phyloP scores from a whole-genome alignment of 2,797 vertebrate species.

The Percopsis omiscomaycus region DNA sequence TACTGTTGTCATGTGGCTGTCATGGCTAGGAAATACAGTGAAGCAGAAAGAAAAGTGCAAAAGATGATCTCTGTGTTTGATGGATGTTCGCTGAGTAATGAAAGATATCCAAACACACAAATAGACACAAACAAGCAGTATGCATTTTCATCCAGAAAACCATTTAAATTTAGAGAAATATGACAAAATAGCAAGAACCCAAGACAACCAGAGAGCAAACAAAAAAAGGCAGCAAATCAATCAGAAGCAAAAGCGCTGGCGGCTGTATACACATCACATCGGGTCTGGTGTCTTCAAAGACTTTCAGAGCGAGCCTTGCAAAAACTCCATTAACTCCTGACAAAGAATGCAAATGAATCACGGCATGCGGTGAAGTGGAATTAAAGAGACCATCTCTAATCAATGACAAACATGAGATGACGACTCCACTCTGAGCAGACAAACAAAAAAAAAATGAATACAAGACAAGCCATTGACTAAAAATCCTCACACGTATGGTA shows the following conservation, averaged over 20 bases:
- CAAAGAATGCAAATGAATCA: slow-evolving; percentile 99
- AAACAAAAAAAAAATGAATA: slow-evolving; percentile 29
- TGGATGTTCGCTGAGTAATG: slow-evolving; percentile 57
- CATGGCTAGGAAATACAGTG: slow-evolving; percentile 22
- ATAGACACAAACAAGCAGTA: slow-evolving; percentile 27
- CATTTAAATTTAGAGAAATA: slow-evolving; percentile 60
- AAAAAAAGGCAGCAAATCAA: slow-evolving; percentile 90
- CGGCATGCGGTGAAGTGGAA: slow-evolving; percentile 98
- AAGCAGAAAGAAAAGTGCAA: background rate
- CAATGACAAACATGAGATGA: slow-evolving; percentile 93
- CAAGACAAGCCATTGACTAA: slow-evolving; percentile 39
- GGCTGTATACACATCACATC: slow-evolving; percentile 99
- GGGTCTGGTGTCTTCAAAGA: slow-evolving; percentile 99
- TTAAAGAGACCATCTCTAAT: slow-evolving; percentile 99
- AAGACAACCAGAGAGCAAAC: slow-evolving; percentile 65
- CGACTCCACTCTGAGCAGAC: slow-evolving; percentile 45
- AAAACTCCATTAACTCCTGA: slow-evolving; percentile 99
- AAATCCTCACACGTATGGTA: slow-evolving; percentile 18
- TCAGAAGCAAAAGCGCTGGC: slow-evolving; percentile 87
- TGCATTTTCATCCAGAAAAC: slow-evolving; percentile 47
- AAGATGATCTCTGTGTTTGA: slow-evolving; percentile 22
- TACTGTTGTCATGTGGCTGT: no score
- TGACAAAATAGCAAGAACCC: slow-evolving; percentile 58
- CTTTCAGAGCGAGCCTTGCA: slow-evolving; percentile 93
- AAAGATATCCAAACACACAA: slow-evolving; percentile 46